Conservation (phyloP, 2,113 vertebrate genomes). For the Psophia crepitans region DNA sequence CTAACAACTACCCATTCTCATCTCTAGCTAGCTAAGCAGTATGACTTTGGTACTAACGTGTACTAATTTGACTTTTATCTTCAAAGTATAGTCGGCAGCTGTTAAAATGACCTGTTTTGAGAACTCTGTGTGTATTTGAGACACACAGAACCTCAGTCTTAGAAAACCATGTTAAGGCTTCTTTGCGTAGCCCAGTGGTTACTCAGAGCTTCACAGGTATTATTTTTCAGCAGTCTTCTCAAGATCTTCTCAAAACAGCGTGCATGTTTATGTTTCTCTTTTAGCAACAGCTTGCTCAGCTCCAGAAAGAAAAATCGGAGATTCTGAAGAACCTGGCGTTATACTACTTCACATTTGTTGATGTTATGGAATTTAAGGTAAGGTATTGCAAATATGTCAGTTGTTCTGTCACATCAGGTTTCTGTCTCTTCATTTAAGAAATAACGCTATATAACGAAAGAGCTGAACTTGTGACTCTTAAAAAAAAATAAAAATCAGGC, state of each 20-base stretch:
- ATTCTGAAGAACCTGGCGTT: slow-evolving; percentile 98
- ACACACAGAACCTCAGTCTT: slow-evolving; percentile 2
- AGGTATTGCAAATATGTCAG: not conserved
- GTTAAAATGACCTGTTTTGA: slow-evolving; percentile 40
- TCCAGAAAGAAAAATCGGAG: slow-evolving; percentile 98
- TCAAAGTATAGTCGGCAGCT: slow-evolving; percentile 55
- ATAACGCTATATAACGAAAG: not conserved
- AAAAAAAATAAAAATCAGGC: not conserved
- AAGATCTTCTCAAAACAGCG: not conserved
- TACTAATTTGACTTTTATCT: slow-evolving; percentile 64
- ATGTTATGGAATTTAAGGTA: slow-evolving; percentile 99
- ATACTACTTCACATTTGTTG: slow-evolving; percentile 98
- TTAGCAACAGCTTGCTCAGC: slow-evolving; percentile 99
- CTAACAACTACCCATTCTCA: slow-evolving; percentile 60
- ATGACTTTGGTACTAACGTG: slow-evolving; percentile 67
- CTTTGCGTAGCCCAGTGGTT: slow-evolving; percentile 48
- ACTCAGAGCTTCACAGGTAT: slow-evolving; percentile 7
- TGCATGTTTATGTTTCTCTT: slow-evolving; percentile 66
- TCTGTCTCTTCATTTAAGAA: not conserved
- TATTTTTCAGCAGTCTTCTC: not conserved
- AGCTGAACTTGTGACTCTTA: not conserved
- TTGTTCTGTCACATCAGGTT: not conserved
- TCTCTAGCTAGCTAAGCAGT: slow-evolving; percentile 47
- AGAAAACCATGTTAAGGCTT: slow-evolving; percentile 50
- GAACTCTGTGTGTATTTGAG: slow-evolving; percentile 16